Evolutionary conservation across 2,888 invertebrate genomes (phyloP), one percentile per base, ranked within the genome.

Genomic region (Lasioglossum leucozonium): DNA sequence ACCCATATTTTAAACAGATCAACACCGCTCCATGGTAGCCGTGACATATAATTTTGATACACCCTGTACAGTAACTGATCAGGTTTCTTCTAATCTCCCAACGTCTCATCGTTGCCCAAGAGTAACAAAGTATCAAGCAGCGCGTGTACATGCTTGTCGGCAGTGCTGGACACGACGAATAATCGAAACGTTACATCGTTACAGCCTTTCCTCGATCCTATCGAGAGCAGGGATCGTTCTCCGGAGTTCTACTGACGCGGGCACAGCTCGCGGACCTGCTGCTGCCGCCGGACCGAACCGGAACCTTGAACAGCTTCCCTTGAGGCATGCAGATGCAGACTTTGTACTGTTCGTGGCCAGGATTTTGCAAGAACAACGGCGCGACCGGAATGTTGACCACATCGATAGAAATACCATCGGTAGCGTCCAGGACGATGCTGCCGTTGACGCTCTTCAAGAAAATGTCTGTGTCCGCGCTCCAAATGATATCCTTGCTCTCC

Each of bases 281-380:
- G 80, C 93, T 95, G 6, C 92, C 95, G 0, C 96, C 96, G 0
- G 96, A 96, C 0, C 97, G 96, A 0, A 98, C 97, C 0, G 97
- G 97, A 6, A 98, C 96, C 85, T 97, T 96, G 93, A 98, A 98
- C 76, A 99, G 94, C 91, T 97, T 97, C 0, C 98, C 98, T 87
- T 97, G 97, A 0, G 98, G 98, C 98, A 98, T 98, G 92, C 98
- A 98, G 0, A 98, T 97, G 91, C 98, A 99, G 0, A 99, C 96
- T 94, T 98, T 98, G 91, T 97, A 98, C 93, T 98, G 98, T 0
- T 88, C 90, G 42, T 84, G 82, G n/a, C 73, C 77, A 0, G 89
- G 79, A 77, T 92, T 93, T 40, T 94, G 93, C 16, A 91, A 72
- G 72, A 91, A 91, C 34, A 96, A 95, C 5, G 96, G 95, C 13